Base-by-base conservation (phyloP, 2,113 vertebrate species). In the Paedocypris sp. region DNA sequence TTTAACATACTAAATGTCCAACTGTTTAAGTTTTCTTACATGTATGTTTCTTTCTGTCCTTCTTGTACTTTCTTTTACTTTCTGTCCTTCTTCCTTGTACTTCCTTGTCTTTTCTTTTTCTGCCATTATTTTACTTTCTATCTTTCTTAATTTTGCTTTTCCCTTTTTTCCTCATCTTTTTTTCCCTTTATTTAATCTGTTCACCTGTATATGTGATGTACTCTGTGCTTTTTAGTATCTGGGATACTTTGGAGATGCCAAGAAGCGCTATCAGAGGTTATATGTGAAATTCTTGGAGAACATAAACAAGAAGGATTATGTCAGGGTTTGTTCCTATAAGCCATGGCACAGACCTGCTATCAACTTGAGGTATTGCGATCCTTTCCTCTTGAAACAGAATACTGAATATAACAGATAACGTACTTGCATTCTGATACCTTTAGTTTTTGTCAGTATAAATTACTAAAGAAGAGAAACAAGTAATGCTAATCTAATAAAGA, bases 221-320 rank as follows among this genome's bases (percentile, higher is more conserved):
- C n/a, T n/a, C n/a, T n/a, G n/a, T 11, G 18, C 29, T 33, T 12
- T 5, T 2, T 68, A 93, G 90, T 93, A 93, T 74, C 83, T 93
- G 47, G 91, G 91, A 15, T 93, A 91, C 70, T 94, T 93, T 28
- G 91, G 91, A 8, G 90, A 93, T 15, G 91, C 91, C 1, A 94
- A 94, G 76, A 89, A 87, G 67, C 82, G 90, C 19, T 94, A 93
- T 82, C 90, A 94, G 79, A 85, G 90, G 3, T 86, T 94, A 42
- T 94, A 94, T 4, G 91, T 93, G 7, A 94, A 94, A 74, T 94
- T 94, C 73, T 79, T 94, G 80, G 91, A 94, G 71, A 94, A 93
- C 3, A 86, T 94, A 51, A 93, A 90, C 77, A 94, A 94, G 80
- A 94, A 94, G 78, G 91, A 94, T 71, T 94, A 91, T 0, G 91